Evolutionary conservation across 1,140 invertebrate species (phyloP), one percentile per base, ranked within the genome.

Genomic region (Octopus sinensis): DNA sequence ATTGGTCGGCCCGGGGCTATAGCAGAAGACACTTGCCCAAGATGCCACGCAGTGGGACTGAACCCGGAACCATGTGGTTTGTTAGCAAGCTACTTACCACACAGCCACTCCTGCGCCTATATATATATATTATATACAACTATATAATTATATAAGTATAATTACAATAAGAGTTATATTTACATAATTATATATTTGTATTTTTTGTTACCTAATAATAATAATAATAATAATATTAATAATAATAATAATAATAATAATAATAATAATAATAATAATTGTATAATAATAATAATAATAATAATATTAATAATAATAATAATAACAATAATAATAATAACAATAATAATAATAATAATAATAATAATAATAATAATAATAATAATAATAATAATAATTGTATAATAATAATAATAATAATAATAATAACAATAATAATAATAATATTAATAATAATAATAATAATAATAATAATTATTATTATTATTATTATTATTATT

Each of bases 401-500:
- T n/a, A n/a, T n/a, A n/a, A n/a, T n/a, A n/a, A n/a, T n/a, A n/a
- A n/a, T n/a, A n/a, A n/a, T n/a, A n/a, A n/a, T n/a, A n/a, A n/a
- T n/a, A n/a, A n/a, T n/a, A n/a, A n/a, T n/a, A n/a, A n/a, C n/a
- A n/a, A n/a, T n/a, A n/a, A n/a, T n/a, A n/a, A n/a, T n/a, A n/a
- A n/a, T n/a, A n/a, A n/a, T n/a, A n/a, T n/a, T n/a, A n/a, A n/a
- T n/a, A n/a, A n/a, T n/a, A n/a, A n/a, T n/a, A n/a, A n/a, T n/a
- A n/a, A n/a, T n/a, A n/a, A n/a, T n/a, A n/a, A n/a, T n/a, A n/a
- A n/a, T n/a, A n/a, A n/a, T n/a, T 62, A 62, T 62, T 62, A 62
- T 62, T 62, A 62, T 62, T 62, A 62, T 62, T 62, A 62, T 62
- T 62, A 62, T 62, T 62, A 62, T 62, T 62, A 62, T 62, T 62